A percentile compares a stretch with the other conserved stretches of the same genome.
These are phyloP conservation scores for Apotomis capreana DNA, from an alignment of 2,888 invertebrate genomes.

Conservation along the genomic window DNA sequence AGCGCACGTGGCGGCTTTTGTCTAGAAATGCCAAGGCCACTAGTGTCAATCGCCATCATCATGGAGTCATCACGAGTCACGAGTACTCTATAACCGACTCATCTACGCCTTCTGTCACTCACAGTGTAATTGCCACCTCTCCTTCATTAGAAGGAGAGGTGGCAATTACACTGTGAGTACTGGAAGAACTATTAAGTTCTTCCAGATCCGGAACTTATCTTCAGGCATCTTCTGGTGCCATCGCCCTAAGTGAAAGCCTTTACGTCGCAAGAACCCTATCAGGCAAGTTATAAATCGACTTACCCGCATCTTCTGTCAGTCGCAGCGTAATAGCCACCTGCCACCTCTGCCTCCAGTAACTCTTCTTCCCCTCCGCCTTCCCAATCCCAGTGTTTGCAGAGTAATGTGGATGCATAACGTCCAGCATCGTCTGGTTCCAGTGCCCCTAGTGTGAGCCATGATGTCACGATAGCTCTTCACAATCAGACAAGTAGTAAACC, in stretches of 20 bases:
- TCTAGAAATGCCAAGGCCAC: no score
- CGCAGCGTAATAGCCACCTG: slow-evolving; percentile 43
- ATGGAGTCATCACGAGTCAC: slow-evolving; percentile 76
- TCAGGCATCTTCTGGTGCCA: slow-evolving; percentile 49
- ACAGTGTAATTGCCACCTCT: slow-evolving; percentile 44
- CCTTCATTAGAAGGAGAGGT: slow-evolving; percentile 20
- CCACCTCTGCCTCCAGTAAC: slow-evolving; percentile 43
- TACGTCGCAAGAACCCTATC: slow-evolving; percentile 67
- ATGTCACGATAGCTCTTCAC: slow-evolving; percentile 55
- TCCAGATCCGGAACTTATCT: no score
- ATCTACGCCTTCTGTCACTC: slow-evolving; percentile 30
- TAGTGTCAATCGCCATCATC: background rate
- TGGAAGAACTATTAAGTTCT: no score
- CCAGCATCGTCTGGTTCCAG: slow-evolving; percentile 72
- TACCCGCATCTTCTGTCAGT: slow-evolving; percentile 34
- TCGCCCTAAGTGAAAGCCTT: slow-evolving; percentile 62
- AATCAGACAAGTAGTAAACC: no score
- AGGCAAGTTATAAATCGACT: slow-evolving; percentile 32
- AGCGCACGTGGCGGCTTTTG: slow-evolving; percentile 66
- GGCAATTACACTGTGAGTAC: no score
- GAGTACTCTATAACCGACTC: slow-evolving; percentile 37
- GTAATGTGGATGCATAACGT: slow-evolving; percentile 83
- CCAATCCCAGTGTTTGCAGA: background rate
- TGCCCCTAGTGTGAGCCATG: slow-evolving; percentile 64
- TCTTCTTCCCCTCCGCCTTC: slow-evolving; percentile 47